Conservation (phyloP, 2,888 invertebrate species). For the Cryptocephalus moraei region DNA sequence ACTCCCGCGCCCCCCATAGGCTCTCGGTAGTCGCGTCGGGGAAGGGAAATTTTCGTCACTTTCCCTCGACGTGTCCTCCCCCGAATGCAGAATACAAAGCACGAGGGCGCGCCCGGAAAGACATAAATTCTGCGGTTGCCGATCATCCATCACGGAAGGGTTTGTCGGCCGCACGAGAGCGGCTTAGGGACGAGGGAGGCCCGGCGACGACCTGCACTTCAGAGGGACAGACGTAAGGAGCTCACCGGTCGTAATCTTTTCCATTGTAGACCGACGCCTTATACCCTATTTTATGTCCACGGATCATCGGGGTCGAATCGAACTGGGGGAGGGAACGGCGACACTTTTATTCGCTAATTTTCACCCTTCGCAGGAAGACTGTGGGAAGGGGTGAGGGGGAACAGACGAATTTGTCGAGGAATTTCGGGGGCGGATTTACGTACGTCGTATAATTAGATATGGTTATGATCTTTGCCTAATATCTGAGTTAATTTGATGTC, state of each 20-base stretch:
- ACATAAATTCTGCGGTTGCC: slow-evolving; percentile 13
- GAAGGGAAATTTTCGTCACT: too few species aligned
- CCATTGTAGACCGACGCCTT: slow-evolving; percentile 8
- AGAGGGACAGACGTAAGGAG: slow-evolving; percentile 4
- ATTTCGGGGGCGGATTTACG: too few species aligned
- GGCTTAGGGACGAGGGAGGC: slow-evolving; percentile 9
- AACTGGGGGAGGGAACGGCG: too few species aligned
- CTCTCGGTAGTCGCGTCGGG: too few species aligned
- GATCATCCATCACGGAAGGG: slow-evolving; percentile 14
- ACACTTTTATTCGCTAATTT: too few species aligned
- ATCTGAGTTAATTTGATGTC: neutral
- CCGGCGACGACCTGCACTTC: neutral
- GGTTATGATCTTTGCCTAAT: neutral
- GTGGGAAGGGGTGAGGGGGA: neutral
- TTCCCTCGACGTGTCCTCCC: too few species aligned
- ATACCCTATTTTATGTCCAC: slow-evolving; percentile 9
- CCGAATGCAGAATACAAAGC: too few species aligned
- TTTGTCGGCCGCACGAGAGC: slow-evolving; percentile 10
- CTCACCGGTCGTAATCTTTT: slow-evolving; percentile 9
- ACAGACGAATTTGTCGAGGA: neutral
- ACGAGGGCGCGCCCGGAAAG: neutral
- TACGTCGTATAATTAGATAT: neutral
- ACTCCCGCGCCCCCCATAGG: too few species aligned
- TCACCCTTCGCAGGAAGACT: too few species aligned
- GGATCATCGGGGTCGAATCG: slow-evolving; percentile 2